These are phyloP conservation scores for Acanthosoma haemorrhoidale DNA, from an alignment of 2,888 invertebrate species.

Conservation along the genomic window DNA sequence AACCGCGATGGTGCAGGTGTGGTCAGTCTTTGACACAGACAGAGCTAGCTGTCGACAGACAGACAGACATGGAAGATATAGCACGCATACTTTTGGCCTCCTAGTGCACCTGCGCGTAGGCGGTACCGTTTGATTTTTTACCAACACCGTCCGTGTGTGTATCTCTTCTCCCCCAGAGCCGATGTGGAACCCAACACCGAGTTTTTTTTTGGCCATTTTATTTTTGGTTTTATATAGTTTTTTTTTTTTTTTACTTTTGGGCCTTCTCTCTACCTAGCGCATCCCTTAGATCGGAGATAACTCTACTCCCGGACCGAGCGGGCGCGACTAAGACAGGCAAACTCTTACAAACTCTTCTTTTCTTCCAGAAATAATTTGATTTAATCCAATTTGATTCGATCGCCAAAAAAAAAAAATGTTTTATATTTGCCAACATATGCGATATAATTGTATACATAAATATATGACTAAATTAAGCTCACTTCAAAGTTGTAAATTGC, in stretches of 20 bases:
- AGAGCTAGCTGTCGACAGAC: neutral
- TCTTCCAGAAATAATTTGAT: too few relatives aligned
- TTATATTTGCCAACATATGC: too few relatives aligned
- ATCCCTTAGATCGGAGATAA: conserved; percentile 24
- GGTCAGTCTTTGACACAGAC: neutral
- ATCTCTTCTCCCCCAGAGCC: neutral
- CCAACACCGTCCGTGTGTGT: neutral
- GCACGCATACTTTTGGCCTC: neutral
- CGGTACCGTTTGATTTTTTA: conserved; percentile 25
- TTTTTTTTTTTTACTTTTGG: neutral
- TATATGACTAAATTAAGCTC: too few relatives aligned
- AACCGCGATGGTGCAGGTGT: too few relatives aligned
- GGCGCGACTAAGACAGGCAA: neutral
- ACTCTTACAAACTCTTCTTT: too few relatives aligned
- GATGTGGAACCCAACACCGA: neutral
- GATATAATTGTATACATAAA: too few relatives aligned
- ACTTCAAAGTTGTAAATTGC: too few relatives aligned
- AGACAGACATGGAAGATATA: neutral
- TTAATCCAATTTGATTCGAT: too few relatives aligned
- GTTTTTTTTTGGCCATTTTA: conserved; percentile 6
- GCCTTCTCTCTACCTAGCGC: conserved; percentile 17
- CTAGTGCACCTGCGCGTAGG: conserved; percentile 18
- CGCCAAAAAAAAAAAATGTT: too few relatives aligned
- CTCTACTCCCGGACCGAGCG: neutral
- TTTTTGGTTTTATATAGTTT: conserved; percentile 4